phyloP scores from a whole-genome alignment of 2,888 invertebrate genomes.

The Xestoiulus laeticollis region DNA sequence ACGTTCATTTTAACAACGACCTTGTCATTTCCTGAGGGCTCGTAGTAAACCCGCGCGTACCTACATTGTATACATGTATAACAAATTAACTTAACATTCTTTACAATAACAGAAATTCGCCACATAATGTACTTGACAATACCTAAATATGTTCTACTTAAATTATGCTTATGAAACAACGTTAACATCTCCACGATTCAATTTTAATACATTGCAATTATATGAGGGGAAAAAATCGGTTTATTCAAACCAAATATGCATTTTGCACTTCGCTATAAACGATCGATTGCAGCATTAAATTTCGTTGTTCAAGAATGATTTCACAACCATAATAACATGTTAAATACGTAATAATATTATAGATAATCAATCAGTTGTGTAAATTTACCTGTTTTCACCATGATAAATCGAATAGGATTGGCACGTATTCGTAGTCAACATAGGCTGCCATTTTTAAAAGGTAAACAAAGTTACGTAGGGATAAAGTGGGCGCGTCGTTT shows the following conservation, averaged over 20 bases:
- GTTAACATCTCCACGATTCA: no score
- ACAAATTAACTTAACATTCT: no score
- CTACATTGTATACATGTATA: neutral
- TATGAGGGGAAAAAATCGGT: no score
- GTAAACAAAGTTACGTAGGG: neutral
- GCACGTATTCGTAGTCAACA: neutral
- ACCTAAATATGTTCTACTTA: neutral
- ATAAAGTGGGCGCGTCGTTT: neutral
- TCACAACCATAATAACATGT: neutral
- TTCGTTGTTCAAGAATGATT: neutral
- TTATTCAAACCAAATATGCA: neutral
- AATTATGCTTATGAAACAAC: neutral
- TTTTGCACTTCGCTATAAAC: no score
- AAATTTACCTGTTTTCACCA: constrained; percentile 6
- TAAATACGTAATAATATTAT: neutral
- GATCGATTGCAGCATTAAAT: neutral
- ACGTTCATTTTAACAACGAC: neutral
- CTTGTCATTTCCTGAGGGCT: neutral
- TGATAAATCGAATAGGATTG: neutral
- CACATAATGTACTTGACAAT: neutral
- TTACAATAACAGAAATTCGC: no score
- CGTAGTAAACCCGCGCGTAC: neutral
- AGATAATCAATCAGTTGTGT: neutral
- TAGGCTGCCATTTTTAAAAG: constrained; percentile 21
- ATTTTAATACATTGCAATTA: no score